phyloP scores from a whole-genome alignment of 2,113 vertebrate genomes.

The Chaenogobius annularis region DNA sequence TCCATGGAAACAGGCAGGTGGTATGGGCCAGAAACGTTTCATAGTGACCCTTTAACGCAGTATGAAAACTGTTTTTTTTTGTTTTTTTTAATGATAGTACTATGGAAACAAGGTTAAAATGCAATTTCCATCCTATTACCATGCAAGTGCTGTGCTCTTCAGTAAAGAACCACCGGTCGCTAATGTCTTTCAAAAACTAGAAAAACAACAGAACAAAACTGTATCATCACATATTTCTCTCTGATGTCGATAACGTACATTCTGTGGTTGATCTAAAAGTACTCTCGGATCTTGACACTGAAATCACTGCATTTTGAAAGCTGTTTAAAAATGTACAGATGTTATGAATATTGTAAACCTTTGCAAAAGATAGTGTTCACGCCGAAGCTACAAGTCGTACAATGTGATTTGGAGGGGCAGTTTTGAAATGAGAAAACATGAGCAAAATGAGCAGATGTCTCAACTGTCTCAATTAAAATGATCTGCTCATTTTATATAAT shows the following conservation, averaged over 20 bases:
- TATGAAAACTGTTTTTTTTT: not conserved
- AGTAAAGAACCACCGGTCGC: not conserved
- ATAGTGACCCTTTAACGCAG: not conserved
- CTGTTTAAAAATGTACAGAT: slow-evolving; percentile 46
- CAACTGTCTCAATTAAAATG: no score
- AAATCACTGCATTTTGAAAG: slow-evolving; percentile 55
- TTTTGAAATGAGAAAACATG: not conserved
- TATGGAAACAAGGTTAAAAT: no score
- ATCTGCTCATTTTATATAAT: no score
- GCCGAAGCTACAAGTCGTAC: not conserved
- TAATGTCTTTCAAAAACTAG: not conserved
- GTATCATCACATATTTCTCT: not conserved
- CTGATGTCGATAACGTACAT: not conserved
- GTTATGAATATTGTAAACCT: slow-evolving; percentile 36
- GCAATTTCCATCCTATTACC: not conserved
- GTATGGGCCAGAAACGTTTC: not conserved
- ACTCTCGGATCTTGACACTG: slow-evolving; percentile 44
- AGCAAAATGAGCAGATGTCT: no score
- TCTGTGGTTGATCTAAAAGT: slow-evolving; percentile 44
- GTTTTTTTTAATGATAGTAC: no score
- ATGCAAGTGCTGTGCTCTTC: not conserved
- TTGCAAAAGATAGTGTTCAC: not conserved
- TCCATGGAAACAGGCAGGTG: no score
- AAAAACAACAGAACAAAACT: slow-evolving; percentile 19
- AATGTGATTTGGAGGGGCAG: not conserved